Evolutionary conservation across 23 tunicate genomes (phyloP).

Genomic region (Halocynthia aurantium): DNA sequence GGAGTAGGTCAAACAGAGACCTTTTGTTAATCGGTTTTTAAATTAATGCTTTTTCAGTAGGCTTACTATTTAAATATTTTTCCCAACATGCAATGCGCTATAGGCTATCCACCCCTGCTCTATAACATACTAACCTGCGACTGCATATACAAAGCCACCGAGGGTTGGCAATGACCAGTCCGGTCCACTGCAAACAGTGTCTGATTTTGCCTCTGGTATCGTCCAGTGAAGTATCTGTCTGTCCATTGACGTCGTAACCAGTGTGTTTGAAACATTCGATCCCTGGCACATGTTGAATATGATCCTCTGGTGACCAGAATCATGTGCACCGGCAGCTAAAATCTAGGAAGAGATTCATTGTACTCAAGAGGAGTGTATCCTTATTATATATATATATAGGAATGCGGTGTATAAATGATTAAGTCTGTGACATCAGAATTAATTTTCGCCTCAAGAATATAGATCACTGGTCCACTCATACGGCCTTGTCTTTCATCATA

Average conservation of each 20-base stretch:
- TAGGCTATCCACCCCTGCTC: background rate
- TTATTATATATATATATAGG: too few relatives aligned
- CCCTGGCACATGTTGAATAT: slow-evolving; percentile 69
- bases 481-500: too few relatives aligned
- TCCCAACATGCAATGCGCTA: background rate
- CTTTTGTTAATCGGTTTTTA: too few relatives aligned
- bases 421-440: too few relatives aligned
- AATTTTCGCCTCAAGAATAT: too few relatives aligned
- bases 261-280: slow-evolving; percentile 3
- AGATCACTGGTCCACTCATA: too few relatives aligned
- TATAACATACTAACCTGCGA: too few relatives aligned
- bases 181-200: slow-evolving; percentile 19
- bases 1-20: too few relatives aligned
- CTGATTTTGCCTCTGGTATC: slow-evolving; percentile 20
- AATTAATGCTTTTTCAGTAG: too few relatives aligned
- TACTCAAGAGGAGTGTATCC: too few relatives aligned
- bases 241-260: slow-evolving; percentile 94
- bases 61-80: background rate
- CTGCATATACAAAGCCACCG: slow-evolving; percentile 72
- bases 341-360: slow-evolving; percentile 16
- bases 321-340: slow-evolving; percentile 33
- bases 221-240: slow-evolving; percentile 71
- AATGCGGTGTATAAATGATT: too few relatives aligned
- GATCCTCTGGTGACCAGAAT: slow-evolving; percentile 68
- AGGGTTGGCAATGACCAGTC: slow-evolving; percentile 70